Percentiles rank a stretch among this genome's conserved stretches.
phyloP scores from a whole-genome alignment of 1,140 invertebrate species.

The Leptinotarsa defecta region DNA sequence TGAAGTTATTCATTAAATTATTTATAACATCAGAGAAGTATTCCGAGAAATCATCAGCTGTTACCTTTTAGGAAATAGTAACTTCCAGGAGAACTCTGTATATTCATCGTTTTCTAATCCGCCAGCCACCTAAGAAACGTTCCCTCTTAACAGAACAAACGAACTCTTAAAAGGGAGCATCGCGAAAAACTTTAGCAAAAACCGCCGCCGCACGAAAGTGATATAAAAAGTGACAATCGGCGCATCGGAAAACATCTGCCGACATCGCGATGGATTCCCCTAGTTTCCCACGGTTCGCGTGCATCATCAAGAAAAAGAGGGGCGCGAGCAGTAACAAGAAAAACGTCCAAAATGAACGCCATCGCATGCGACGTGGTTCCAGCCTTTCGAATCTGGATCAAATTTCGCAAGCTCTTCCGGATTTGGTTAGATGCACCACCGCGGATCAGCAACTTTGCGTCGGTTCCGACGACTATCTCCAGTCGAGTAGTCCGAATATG shows the following conservation, averaged over 20 bases:
- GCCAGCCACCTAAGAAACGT: not conserved
- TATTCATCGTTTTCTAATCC: not conserved
- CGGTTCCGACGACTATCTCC: conserved; percentile 58
- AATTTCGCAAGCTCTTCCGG: conserved; percentile 55
- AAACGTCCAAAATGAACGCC: conserved; percentile 45
- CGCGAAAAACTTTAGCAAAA: not conserved
- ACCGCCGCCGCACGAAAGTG: not conserved
- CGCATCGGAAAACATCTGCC: not conserved
- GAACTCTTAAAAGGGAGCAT: not conserved
- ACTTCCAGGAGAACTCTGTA: not conserved
- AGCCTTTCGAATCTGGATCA: conserved; percentile 75
- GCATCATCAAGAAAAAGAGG: conserved; percentile 44
- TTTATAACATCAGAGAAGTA: too few relatives aligned
- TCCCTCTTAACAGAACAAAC: not conserved
- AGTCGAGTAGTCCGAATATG: conserved; percentile 59
- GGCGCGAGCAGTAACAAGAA: conserved; percentile 40
- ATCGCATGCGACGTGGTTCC: conserved; percentile 68
- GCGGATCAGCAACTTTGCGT: conserved; percentile 51
- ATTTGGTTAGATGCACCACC: conserved; percentile 60
- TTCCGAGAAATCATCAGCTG: too few relatives aligned
- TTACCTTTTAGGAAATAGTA: too few relatives aligned
- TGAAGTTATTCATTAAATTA: too few relatives aligned
- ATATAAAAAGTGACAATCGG: conserved; percentile 2
- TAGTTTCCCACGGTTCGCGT: conserved; percentile 14
- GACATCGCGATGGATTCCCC: conserved; percentile 1